A percentile compares a stretch with the other conserved stretches of the same genome.
Evolutionary conservation across 2,888 invertebrate genomes (phyloP).

Genomic region (Protodeltote pygarga): DNA sequence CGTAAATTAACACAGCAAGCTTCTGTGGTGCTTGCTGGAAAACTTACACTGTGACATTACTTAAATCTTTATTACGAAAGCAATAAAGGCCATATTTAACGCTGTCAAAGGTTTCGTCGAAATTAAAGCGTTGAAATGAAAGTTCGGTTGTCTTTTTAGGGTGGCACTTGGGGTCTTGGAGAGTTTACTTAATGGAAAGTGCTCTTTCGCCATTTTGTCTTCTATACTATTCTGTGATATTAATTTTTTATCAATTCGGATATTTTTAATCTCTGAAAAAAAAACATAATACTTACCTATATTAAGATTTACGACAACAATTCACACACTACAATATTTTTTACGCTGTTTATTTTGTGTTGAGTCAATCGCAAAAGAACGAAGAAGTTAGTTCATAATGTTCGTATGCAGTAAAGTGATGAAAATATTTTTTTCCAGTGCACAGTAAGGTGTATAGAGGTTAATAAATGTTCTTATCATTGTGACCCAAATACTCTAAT

Average conservation of each 20-base stretch:
- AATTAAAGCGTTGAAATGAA: constrained; percentile 80
- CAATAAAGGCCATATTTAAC: constrained; percentile 80
- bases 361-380: no score
- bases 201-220: constrained; percentile 45
- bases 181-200: constrained; percentile 64
- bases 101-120: constrained; percentile 71
- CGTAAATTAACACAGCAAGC: constrained; percentile 49
- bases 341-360: no score
- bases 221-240: constrained; percentile 31
- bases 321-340: no score
- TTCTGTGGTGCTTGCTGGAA: constrained; percentile 52
- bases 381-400: no score
- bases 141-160: constrained; percentile 69
- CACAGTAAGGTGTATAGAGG: constrained; percentile 18
- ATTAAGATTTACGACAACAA: no score
- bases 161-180: constrained; percentile 63
- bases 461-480: constrained; percentile 62
- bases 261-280: constrained; percentile 8
- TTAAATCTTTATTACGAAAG: constrained; percentile 79
- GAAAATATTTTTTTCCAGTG: constrained; percentile 16
- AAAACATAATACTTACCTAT: no score
- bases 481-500: constrained; percentile 59
- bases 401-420: no score
- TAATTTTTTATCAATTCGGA: constrained; percentile 28
- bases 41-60: constrained; percentile 60